Evolutionary conservation across 23 tunicate species (phyloP), one percentile per base, ranked within the genome.

Genomic region (Ciona savignyi): DNA sequence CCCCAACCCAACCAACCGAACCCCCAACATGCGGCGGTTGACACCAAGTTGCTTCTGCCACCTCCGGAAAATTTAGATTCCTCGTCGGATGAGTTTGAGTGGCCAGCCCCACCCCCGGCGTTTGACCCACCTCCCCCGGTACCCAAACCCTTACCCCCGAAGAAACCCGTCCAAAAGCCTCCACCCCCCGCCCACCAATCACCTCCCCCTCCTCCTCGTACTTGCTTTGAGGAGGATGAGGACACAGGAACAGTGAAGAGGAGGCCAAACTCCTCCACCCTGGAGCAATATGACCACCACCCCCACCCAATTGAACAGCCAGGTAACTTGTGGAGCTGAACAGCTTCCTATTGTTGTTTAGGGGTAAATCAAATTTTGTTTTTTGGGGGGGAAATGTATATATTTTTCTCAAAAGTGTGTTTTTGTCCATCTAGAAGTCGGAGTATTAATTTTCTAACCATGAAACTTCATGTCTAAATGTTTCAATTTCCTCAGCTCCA

Each of bases 71-170:
- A 69, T 27, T 69, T 19, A 6, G 26, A 69, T 11, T 30, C 51
- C 33, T 3, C 73, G 21, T 19, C 63, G 22, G 85, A 81, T 2
- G 85, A 81, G 25, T 81, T 81, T 73, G 83, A 84, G 26, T 77
- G 82, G 89, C 89, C 89, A 29, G 82, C 89, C 29, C 87, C 87
- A 19, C 89, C 89, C 23, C 78, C 82, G 20, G 28, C 74, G 34
- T 51, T 71, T 11, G 31, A 21, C 19, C 28, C 65, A 65, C 79
- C 74, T 9, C 6, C 70, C 72, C 23, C 78, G 9, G 31, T 23
- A 11, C 71, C 60, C 72, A 9, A 62, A 21, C 20, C 79, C 56
- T 42, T 69, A 22, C 73, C 73, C 28, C 68, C 68, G 9, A 25
- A 27, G 20, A 27, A 9, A 11, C 29, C 56, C 56, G 56, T 15